phyloP scores from a whole-genome alignment of 1,140 invertebrate species.

The Prorops nasuta region DNA sequence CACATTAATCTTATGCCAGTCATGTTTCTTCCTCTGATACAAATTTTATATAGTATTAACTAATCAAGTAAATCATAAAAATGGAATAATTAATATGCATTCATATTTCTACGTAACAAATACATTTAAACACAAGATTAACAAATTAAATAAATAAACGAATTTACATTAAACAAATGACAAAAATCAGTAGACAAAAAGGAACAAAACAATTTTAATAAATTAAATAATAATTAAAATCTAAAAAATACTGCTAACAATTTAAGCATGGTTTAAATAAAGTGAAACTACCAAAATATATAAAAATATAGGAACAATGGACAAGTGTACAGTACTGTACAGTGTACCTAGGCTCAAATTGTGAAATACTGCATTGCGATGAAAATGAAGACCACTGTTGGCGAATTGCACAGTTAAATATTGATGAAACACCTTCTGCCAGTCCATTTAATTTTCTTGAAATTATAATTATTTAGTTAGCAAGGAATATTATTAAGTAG shows the following conservation, averaged over 20 bases:
- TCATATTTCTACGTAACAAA: constrained; percentile 4
- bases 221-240: constrained; percentile 19
- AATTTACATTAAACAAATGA: not conserved
- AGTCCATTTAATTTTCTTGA: constrained; percentile 69
- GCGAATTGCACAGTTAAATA: constrained; percentile 68
- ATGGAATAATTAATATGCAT: not conserved
- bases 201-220: constrained; percentile 12
- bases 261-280: constrained; percentile 1
- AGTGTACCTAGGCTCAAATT: constrained; percentile 65
- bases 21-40: constrained; percentile 64
- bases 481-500: constrained; percentile 1
- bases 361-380: constrained; percentile 60
- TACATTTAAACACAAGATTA: not conserved
- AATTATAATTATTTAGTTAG: constrained; percentile 15
- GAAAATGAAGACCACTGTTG: constrained; percentile 55
- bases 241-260: constrained; percentile 10
- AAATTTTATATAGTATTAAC: constrained; percentile 2
- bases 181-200: constrained; percentile 4
- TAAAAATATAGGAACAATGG: constrained; percentile 10
- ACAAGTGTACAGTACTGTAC: constrained; percentile 1
- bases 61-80: not conserved
- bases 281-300: too few relatives aligned
- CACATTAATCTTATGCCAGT: constrained; percentile 74
- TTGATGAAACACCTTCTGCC: constrained; percentile 66
- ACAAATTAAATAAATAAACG: not conserved